phyloP scores from a whole-genome alignment of 2,113 vertebrate genomes.

The Phalacrocorax carbo region DNA sequence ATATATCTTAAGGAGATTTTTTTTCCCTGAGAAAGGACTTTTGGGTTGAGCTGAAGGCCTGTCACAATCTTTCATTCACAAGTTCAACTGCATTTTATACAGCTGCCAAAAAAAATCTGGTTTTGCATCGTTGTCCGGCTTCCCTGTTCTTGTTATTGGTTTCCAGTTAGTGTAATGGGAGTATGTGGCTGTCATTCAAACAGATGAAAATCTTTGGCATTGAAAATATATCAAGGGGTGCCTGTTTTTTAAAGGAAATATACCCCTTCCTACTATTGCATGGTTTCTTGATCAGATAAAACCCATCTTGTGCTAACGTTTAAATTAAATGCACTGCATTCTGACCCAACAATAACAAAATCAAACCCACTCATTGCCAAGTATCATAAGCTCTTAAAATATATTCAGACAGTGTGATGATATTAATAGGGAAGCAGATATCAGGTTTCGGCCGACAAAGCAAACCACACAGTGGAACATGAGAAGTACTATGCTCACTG shows the following conservation, averaged over 20 bases:
- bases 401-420: slow-evolving; percentile 69
- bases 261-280: slow-evolving; percentile 50
- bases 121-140: not conserved
- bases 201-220: slow-evolving; percentile 53
- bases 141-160: not conserved
- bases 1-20: not conserved
- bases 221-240: slow-evolving; percentile 45
- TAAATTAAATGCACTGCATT: slow-evolving; percentile 67
- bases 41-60: not conserved
- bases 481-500: slow-evolving; percentile 53
- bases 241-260: slow-evolving; percentile 65
- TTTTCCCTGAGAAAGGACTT: not conserved
- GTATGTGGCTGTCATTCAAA: slow-evolving; percentile 52
- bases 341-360: slow-evolving; percentile 76
- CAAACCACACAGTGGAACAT: slow-evolving; percentile 50
- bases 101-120: slow-evolving; percentile 15
- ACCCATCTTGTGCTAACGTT: slow-evolving; percentile 61
- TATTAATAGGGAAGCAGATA: slow-evolving; percentile 72
- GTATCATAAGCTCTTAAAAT: slow-evolving; percentile 68
- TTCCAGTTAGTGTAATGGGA: slow-evolving; percentile 29
- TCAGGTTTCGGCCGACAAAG: slow-evolving; percentile 70
- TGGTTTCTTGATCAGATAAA: slow-evolving; percentile 73
- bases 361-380: slow-evolving; percentile 53
- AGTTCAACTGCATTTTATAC: not conserved
- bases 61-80: slow-evolving; percentile 38